Percentiles rank a stretch among this genome's conserved stretches.
Conservation (phyloP, 2,888 invertebrate genomes). For the Netelia inedita region DNA sequence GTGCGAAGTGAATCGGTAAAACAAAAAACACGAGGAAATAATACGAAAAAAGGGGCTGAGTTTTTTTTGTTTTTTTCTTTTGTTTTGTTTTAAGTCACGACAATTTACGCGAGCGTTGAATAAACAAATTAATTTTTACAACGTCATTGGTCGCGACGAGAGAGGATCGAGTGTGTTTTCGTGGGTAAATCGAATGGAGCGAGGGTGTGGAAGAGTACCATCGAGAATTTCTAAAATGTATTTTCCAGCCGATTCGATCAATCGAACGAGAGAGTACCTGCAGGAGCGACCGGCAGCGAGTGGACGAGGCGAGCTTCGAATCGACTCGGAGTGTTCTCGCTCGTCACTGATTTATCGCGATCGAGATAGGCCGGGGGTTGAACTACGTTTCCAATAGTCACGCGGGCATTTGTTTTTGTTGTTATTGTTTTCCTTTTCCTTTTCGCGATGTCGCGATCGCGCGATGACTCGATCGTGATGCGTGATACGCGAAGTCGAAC, state of each 20-base stretch:
- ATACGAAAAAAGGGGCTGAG: background rate
- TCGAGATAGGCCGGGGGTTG: slow-evolving; percentile 46
- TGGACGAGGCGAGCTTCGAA: slow-evolving; percentile 33
- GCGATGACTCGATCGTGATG: slow-evolving; percentile 14
- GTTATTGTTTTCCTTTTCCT: slow-evolving; percentile 12
- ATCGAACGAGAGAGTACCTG: slow-evolving; percentile 25
- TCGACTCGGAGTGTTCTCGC: slow-evolving; percentile 40
- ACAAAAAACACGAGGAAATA: background rate
- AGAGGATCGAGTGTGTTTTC: background rate
- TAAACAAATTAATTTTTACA: background rate
- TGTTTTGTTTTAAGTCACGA: background rate
- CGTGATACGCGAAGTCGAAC: slow-evolving; percentile 29
- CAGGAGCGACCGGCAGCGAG: slow-evolving; percentile 4
- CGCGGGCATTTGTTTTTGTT: slow-evolving; percentile 5
- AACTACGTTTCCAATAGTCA: slow-evolving; percentile 44
- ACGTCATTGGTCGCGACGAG: background rate
- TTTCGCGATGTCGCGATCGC: background rate
- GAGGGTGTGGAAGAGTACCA: background rate
- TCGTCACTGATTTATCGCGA: slow-evolving; percentile 59
- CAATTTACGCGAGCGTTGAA: background rate
- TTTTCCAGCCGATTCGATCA: slow-evolving; percentile 6
- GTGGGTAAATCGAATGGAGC: background rate
- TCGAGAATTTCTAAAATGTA: background rate
- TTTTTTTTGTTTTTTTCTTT: background rate
- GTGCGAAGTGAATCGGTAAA: slow-evolving; percentile 12